Evolutionary conservation across 2,888 invertebrate genomes (phyloP).

Genomic region (Apamea sordens): DNA sequence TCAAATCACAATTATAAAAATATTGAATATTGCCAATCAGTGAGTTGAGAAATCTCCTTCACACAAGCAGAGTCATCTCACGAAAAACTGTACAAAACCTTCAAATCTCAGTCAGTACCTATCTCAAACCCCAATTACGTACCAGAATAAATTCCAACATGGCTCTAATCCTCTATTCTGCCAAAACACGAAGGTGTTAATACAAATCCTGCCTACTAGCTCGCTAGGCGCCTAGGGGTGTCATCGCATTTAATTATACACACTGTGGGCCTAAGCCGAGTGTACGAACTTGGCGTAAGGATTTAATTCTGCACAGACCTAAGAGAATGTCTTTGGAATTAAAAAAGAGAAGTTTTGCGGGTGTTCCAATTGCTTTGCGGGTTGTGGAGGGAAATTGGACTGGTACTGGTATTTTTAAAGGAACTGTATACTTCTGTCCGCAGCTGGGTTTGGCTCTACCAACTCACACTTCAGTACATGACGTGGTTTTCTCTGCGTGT

Average conservation of each 20-base stretch:
- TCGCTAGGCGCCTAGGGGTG: constrained; percentile 57
- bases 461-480: neutral
- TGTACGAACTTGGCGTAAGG: constrained; percentile 53
- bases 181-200: constrained; percentile 61
- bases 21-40: neutral
- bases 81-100: constrained; percentile 1
- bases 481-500: neutral
- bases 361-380: neutral
- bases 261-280: constrained; percentile 54
- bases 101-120: constrained; percentile 1
- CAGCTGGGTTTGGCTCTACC: neutral
- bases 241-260: constrained; percentile 66
- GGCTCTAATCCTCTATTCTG: constrained; percentile 50
- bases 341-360: constrained; percentile 24
- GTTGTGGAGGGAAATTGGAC: neutral
- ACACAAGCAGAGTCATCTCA: neutral
- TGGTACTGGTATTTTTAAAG: neutral
- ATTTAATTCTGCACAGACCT: constrained; percentile 50
- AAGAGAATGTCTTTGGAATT: constrained; percentile 28
- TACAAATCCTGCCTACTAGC: constrained; percentile 46
- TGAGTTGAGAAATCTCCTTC: neutral
- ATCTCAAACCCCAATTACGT: constrained; percentile 38
- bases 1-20: too few species aligned
- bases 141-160: constrained; percentile 38
- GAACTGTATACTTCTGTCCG: neutral